phyloP scores from a whole-genome alignment of 2,888 invertebrate species.

The Drosophila monieri region DNA sequence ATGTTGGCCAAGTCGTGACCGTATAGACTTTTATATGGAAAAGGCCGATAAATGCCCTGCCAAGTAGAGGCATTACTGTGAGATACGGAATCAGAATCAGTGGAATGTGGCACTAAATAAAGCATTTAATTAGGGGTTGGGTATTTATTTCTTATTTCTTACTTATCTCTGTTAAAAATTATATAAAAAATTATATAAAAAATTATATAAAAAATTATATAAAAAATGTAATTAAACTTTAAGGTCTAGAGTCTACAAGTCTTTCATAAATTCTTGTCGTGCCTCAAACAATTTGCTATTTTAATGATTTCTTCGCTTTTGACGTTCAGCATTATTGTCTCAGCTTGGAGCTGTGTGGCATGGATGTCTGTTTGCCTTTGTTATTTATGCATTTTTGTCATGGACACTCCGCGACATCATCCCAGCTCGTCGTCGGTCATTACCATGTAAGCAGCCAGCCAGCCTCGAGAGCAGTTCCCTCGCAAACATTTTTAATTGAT shows the following conservation, averaged over 20 bases:
- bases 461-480: conserved; percentile 23
- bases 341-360: conserved; percentile 22
- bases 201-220: not conserved
- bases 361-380: conserved; percentile 51
- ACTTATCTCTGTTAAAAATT: not conserved
- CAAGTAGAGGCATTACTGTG: conserved; percentile 12
- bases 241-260: not conserved
- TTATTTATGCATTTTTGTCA: conserved; percentile 74
- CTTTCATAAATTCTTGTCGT: not conserved
- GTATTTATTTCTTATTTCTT: not conserved
- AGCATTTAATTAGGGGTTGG: conserved; percentile 13
- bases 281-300: conserved; percentile 40
- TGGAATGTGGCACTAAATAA: conserved; percentile 21
- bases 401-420: conserved; percentile 56
- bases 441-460: conserved; percentile 67
- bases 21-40: conserved; percentile 7
- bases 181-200: not conserved
- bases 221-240: not conserved
- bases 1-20: conserved; percentile 61
- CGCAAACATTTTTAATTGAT: conserved; percentile 72
- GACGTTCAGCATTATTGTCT: conserved; percentile 34
- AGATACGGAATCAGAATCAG: conserved; percentile 2
- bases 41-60: conserved; percentile 22
- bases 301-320: conserved; percentile 48
- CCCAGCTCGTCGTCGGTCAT: conserved; percentile 54